Percentiles rank a stretch among this genome's conserved stretches.
Evolutionary conservation across 2,113 vertebrate species (phyloP).

Genomic region (Antidorcas marsupialis): DNA sequence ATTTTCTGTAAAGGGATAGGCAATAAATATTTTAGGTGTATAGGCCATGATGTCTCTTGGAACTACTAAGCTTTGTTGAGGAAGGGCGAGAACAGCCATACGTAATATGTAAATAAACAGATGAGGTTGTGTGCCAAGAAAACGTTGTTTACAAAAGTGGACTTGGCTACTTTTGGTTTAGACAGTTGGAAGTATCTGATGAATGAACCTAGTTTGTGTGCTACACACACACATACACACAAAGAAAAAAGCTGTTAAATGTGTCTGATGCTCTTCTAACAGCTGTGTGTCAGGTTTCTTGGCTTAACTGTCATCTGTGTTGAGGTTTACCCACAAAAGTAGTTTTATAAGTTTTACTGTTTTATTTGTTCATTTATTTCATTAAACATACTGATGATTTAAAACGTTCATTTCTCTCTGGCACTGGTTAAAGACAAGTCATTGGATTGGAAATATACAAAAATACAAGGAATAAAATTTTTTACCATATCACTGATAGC

Average conservation of each 20-base stretch:
- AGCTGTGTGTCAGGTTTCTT: not conserved
- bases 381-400: not conserved
- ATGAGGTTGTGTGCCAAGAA: not conserved
- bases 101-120: not conserved
- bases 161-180: not conserved
- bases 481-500: not conserved
- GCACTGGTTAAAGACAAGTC: not conserved
- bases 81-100: not conserved
- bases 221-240: not conserved
- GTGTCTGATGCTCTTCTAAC: not conserved
- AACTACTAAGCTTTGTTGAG: not conserved
- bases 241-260: not conserved
- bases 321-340: not conserved
- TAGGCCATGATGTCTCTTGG: not conserved
- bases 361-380: not conserved
- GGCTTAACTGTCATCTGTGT: not conserved
- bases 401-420: not conserved
- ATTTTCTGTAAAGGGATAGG: not conserved
- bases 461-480: not conserved
- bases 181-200: not conserved
- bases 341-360: not conserved
- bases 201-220: not conserved
- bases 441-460: not conserved
- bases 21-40: not conserved
- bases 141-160: not conserved